These are phyloP conservation scores for Otolemur crassicaudatus DNA, from an alignment of 2,797 vertebrate species.

Conservation along the genomic window DNA sequence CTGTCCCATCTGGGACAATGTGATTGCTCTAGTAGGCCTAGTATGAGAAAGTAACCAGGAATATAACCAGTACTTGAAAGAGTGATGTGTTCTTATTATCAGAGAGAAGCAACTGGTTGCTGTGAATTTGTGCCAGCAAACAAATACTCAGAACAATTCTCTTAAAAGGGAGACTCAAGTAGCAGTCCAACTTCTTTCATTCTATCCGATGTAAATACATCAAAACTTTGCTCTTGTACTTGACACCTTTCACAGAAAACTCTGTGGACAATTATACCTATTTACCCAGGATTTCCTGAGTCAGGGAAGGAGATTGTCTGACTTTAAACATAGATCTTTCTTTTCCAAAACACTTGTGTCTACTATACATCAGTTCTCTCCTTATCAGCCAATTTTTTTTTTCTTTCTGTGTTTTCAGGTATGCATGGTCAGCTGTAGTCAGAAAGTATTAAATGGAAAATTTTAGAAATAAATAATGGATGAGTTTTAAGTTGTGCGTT, in stretches of 20 bases:
- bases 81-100: not conserved
- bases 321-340: not conserved
- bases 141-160: not conserved
- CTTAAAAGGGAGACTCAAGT: not conserved
- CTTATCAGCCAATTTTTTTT: not conserved
- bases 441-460: not conserved
- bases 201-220: not conserved
- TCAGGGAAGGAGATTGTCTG: not conserved
- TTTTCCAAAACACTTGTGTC: not conserved
- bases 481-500: not conserved
- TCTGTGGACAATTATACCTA: not conserved
- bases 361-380: not conserved
- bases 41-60: not conserved
- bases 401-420: not conserved
- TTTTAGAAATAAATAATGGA: not conserved
- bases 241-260: not conserved
- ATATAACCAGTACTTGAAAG: not conserved
- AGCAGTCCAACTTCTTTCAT: not conserved
- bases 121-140: not conserved
- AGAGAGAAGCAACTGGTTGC: not conserved
- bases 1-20: not conserved
- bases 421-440: not conserved
- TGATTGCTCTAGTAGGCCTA: slow-evolving; percentile 15
- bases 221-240: not conserved
- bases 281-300: not conserved